Evolutionary conservation across 2,888 invertebrate species (phyloP).

Genomic region (Phania funesta): DNA sequence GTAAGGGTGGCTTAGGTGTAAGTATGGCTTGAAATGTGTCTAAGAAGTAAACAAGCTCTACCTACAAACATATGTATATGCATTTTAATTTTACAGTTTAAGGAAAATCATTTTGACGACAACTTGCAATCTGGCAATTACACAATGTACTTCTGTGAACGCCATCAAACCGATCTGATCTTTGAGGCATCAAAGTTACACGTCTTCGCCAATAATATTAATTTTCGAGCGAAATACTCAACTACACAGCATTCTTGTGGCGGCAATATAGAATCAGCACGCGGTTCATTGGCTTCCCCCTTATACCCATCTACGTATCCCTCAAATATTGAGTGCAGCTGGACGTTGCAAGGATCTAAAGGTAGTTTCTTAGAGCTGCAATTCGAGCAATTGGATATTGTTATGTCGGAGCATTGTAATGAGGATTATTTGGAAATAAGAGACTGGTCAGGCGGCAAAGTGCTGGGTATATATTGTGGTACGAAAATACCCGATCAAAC

Average conservation of each 20-base stretch:
- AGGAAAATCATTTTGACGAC: slow-evolving; percentile 34
- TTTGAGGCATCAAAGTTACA: slow-evolving; percentile 68
- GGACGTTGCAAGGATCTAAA: slow-evolving; percentile 84
- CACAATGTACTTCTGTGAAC: slow-evolving; percentile 64
- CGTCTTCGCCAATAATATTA: slow-evolving; percentile 68
- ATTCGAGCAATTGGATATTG: slow-evolving; percentile 86
- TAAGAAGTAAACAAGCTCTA: too few species aligned
- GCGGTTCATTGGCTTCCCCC: slow-evolving; percentile 86
- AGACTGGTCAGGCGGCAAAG: slow-evolving; percentile 83
- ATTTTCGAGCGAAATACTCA: slow-evolving; percentile 80
- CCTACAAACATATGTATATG: not conserved
- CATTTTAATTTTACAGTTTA: slow-evolving; percentile 6
- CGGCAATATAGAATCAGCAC: slow-evolving; percentile 83
- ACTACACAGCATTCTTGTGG: slow-evolving; percentile 84
- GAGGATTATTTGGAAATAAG: slow-evolving; percentile 93
- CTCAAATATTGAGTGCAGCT: slow-evolving; percentile 86
- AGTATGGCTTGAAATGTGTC: not conserved
- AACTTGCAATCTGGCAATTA: slow-evolving; percentile 31
- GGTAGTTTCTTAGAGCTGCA: slow-evolving; percentile 86
- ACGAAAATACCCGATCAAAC: slow-evolving; percentile 82
- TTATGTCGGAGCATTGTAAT: slow-evolving; percentile 87
- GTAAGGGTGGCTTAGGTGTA: slow-evolving; percentile 70
- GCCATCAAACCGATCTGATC: slow-evolving; percentile 69
- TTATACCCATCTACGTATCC: slow-evolving; percentile 87
- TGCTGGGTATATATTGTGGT: slow-evolving; percentile 89